Conservation (phyloP, 2,113 vertebrate species). For the Muntiacus muntjak region DNA sequence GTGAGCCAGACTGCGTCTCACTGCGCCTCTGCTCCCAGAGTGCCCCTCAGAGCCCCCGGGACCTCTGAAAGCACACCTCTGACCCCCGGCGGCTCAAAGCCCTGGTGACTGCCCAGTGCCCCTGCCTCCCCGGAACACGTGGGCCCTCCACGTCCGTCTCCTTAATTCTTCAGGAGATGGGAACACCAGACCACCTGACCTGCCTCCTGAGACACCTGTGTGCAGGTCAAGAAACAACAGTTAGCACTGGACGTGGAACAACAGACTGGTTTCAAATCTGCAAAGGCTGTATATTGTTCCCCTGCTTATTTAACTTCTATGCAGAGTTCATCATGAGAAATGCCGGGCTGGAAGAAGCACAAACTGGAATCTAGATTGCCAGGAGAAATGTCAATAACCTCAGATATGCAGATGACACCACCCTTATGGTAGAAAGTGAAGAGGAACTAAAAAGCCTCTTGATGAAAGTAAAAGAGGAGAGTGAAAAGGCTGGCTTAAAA, state of each 20-base stretch:
- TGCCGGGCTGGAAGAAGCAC: background rate
- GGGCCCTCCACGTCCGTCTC: background rate
- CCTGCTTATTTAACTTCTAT: background rate
- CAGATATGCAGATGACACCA: background rate
- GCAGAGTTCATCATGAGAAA: background rate
- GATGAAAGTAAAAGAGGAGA: background rate
- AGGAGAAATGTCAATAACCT: fast-evolving
- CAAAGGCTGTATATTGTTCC: background rate
- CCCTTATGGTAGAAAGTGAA: background rate
- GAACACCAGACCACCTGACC: background rate
- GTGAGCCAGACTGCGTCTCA: background rate
- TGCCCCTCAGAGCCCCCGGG: background rate
- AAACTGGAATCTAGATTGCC: background rate
- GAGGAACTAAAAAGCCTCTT: background rate
- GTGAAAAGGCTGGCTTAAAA: background rate
- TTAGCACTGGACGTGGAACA: background rate
- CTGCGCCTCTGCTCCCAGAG: background rate
- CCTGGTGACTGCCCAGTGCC: fast-evolving
- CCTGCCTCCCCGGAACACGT: background rate
- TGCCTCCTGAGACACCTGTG: background rate
- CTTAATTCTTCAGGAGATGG: background rate
- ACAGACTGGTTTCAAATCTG: background rate
- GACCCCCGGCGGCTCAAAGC: too few relatives aligned
- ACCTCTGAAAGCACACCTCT: background rate
- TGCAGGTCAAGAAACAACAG: background rate